Evolutionary conservation across 2,888 invertebrate species (phyloP).

Genomic region (Carcina quercana): DNA sequence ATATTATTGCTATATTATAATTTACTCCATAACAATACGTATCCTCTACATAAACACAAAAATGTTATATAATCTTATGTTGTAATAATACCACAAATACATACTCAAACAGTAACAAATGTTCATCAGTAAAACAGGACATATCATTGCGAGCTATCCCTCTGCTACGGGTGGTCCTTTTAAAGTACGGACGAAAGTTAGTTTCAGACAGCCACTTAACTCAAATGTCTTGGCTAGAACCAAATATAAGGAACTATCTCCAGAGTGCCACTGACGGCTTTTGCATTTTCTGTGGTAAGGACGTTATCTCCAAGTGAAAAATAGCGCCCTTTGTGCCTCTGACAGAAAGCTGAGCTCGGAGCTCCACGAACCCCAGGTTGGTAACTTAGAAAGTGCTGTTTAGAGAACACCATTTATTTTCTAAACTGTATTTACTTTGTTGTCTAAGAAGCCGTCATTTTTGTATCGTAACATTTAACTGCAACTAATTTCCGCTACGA

Average conservation of each 20-base stretch:
- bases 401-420: too few species aligned
- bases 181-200: constrained; percentile 46
- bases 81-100: too few species aligned
- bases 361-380: constrained; percentile 17
- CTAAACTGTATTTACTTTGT: neutral
- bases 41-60: too few species aligned
- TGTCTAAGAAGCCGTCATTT: too few species aligned
- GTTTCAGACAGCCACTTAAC: constrained; percentile 62
- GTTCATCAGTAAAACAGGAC: constrained; percentile 41
- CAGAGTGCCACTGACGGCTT: too few species aligned
- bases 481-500: too few species aligned
- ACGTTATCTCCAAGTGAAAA: constrained; percentile 64
- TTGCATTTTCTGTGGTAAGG: too few species aligned
- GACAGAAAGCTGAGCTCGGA: constrained; percentile 32
- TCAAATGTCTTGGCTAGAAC: constrained; percentile 48
- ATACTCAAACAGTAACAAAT: constrained; percentile 64
- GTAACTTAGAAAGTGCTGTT: constrained; percentile 5
- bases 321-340: constrained; percentile 54
- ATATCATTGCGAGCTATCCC: constrained; percentile 49
- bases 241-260: too few species aligned
- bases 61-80: too few species aligned
- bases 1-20: too few species aligned
- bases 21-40: too few species aligned
- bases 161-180: constrained; percentile 54
- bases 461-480: too few species aligned